These are phyloP conservation scores for Aethes cnicana DNA, from an alignment of 2,888 invertebrate species.

Conservation along the genomic window DNA sequence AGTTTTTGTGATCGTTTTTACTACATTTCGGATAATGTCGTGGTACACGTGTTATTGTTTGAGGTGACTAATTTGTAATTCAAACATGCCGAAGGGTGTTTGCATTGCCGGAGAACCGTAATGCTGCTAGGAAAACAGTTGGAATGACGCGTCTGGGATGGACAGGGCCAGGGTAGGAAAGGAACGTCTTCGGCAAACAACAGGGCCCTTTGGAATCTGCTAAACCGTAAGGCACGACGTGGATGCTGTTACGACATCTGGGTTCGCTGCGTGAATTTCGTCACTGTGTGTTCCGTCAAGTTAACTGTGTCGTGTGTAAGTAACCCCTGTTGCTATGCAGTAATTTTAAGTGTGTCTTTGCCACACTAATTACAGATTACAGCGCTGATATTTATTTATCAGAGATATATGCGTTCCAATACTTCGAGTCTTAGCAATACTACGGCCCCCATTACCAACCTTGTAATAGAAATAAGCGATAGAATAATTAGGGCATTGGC, in stretches of 20 bases:
- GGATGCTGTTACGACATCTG: neutral
- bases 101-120: neutral
- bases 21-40: constrained; percentile 19
- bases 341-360: neutral
- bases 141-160: neutral
- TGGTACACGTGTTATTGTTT: constrained; percentile 27
- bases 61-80: constrained; percentile 22
- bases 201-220: neutral
- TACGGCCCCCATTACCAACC: neutral
- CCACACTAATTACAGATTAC: too few relatives aligned
- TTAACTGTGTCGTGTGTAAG: too few relatives aligned
- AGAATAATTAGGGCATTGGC: constrained; percentile 8
- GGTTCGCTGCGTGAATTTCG: neutral
- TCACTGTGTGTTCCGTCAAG: constrained; percentile 2
- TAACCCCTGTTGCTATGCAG: neutral
- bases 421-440: too few relatives aligned
- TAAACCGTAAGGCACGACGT: constrained; percentile 2
- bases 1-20: constrained; percentile 27
- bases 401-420: too few relatives aligned
- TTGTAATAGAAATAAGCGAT: neutral
- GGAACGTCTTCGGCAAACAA: neutral
- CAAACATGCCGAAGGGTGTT: constrained; percentile 15
- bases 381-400: too few relatives aligned
- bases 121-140: neutral
- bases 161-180: neutral